Evolutionary conservation across 1,140 invertebrate species (phyloP), one percentile per base, ranked within the genome.

Genomic region (Drosophila sp.): DNA sequence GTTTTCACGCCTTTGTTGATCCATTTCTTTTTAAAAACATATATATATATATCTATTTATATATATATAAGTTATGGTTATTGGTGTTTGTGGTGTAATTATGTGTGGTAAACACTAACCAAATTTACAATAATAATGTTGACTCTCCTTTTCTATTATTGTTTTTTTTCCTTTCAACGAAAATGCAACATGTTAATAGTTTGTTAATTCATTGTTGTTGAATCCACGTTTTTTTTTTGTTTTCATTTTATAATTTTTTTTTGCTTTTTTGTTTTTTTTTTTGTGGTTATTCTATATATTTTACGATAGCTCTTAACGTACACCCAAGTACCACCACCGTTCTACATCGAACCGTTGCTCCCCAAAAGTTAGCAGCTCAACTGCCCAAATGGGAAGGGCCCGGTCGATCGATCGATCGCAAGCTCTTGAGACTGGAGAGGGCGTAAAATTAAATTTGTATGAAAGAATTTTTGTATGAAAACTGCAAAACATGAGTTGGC

Each of bases 101-200:
- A 70, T 68, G 74, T 63, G 60, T 60, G 67, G 57, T 11, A 72
- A 83, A 87, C 73, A 82, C 71, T 72, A 83, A 86, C 83, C 79
- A 87, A 86, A 87, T 68, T 27, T 81, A 79, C 72, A 62, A 70
- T 72, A 66, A 62, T 65, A 32, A 64, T 72, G 62, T 72, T 74
- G 70, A 56, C 67, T 78, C 57, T 60, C 62, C 60, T 68, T 32
- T 58, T 65, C 38, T 72, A 67, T 68, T 50, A 57, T 67, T 66
- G 30, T 60, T 74, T 76, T 68, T 66, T 61, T 76, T 38, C 70
- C 11, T 76, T 30, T 81, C 70, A 76, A 70, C 80, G 71, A 82
- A 87, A 90, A 90, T 84, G 86, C 86, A 86, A 86, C 80, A 78
- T 78, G 73, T 90, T 83, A 90, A 90, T 86, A 76, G 60, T 83